Evolutionary conservation across 2,888 invertebrate species (phyloP), one percentile per base, ranked within the genome.

Genomic region (Drosophila flavopinicola): DNA sequence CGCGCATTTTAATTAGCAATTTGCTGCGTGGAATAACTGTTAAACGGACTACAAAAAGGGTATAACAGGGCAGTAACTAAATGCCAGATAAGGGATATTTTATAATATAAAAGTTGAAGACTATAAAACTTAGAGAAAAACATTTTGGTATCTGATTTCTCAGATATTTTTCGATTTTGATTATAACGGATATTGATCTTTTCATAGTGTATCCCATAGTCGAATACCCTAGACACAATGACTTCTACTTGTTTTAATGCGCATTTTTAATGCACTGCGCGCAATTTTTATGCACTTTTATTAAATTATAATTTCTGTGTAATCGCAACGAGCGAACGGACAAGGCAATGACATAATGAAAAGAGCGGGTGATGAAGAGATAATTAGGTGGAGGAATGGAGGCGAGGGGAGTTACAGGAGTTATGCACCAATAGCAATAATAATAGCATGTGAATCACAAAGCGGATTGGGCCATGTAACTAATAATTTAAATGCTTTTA

Each of bases 401-500:
- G 17, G 17, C 17, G 7, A 17, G 25, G 9, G 10, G 24, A 15
- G 11, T 20, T 33, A 53, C 41, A 25, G 3, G 6, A 25, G n/a
- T 25, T 51, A 9, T 13, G 30, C 11, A 24, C 44, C n/a, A 52
- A 64, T 39, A 41, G 37, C 20, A 20, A 61, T 52, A 61, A 48
- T 51, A 51, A 67, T 51, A 38, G 53, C 58, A 51, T 45, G n/a
- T 57, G 38, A 45, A 58, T 67, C 47, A 53, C 37, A 51, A 23
- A 6, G 27, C 23, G 30, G 48, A 47, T 39, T 44, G 44, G 49
- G 32, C 41, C 63, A 56, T 64, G 72, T 75, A 85, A 79, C 71
- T 69, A 79, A 85, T 83, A 85, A 76, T 79, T 85, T 75, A 72
- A 80, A 80, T 83, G 65, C 63, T 69, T 54, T 83, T 76, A 75